Evolutionary conservation across 2,113 vertebrate species (phyloP), one percentile per base, ranked within the genome.

Genomic region (Daboia siamensis): DNA sequence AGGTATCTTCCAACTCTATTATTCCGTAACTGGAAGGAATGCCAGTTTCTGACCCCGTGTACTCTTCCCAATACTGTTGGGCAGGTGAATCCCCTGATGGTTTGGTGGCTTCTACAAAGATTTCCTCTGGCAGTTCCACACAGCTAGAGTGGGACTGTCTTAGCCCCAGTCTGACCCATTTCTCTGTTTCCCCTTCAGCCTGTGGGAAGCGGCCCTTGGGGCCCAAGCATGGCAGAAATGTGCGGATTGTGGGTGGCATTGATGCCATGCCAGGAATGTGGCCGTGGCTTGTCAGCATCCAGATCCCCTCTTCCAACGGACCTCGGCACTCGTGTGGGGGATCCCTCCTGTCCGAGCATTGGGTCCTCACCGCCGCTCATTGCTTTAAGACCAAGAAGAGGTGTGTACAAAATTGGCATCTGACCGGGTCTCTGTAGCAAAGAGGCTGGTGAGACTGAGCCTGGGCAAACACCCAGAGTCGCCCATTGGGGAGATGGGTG

Each of bases 211-310:
- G 92, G 21, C 95, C 95, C 33, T 12, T 95, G 88, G 86, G 48
- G 2, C 54, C 55, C 2, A 44, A 51, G 26, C 86, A 91, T 9
- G 90, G 90, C 1, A 33, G 91, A 33, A 84, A 17, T 3, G 48
- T 89, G n/a, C 90, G 92, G 84, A 92, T 93, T 23, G 91, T 95
- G 84, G 94, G 95, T 4, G 94, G 94, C 0, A 52, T 88, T 0
- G 93, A 94, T 1, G 92, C 95, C 21, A 56, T 86, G 80, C 92
- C 92, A 1, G 95, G 94, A 15, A 91, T 90, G 1, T 96, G 95
- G 95, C 95, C 95, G 0, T 96, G 95, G 95, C 86, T 96, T 1
- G 94, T 96, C 39, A 96, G 95, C 90, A 90, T 96, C 64, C 95
- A 96, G 94, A 74, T 94, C 44, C 94, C 94, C 26, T 46, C 90